These are phyloP conservation scores for Peromyscus aztecus DNA, from an alignment of 2,797 vertebrate species.

Conservation along the genomic window DNA sequence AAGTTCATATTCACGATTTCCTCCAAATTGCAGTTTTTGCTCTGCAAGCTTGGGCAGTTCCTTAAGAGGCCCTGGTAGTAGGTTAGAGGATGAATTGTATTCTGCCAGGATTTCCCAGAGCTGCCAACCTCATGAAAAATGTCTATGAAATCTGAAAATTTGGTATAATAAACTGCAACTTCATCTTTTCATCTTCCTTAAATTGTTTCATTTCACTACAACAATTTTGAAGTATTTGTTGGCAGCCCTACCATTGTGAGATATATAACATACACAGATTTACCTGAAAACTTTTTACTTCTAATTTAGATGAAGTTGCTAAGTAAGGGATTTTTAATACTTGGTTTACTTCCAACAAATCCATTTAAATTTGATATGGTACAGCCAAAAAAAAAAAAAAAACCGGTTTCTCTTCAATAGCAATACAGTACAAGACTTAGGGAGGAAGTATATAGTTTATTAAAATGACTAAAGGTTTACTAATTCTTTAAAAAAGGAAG, in stretches of 20 bases:
- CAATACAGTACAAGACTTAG: slow-evolving; percentile 19
- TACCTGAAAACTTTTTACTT: slow-evolving; percentile 62
- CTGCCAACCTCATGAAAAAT: not conserved
- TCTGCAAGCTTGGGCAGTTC: not conserved
- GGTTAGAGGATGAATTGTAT: not conserved
- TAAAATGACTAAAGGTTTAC: not conserved
- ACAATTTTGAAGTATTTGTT: slow-evolving; percentile 58
- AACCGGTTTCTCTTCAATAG: not conserved
- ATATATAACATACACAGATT: slow-evolving; percentile 64
- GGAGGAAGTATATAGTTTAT: not conserved
- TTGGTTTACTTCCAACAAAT: slow-evolving; percentile 71
- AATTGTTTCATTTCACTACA: slow-evolving; percentile 42
- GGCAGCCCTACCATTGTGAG: not conserved
- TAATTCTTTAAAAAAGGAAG: not conserved
- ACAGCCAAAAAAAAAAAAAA: not conserved
- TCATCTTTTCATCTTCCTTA: slow-evolving; percentile 29
- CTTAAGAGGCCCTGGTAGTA: not conserved
- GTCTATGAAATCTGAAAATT: slow-evolving; percentile 38
- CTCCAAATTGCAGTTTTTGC: not conserved
- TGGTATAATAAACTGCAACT: slow-evolving; percentile 17
- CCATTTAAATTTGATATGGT: slow-evolving; percentile 73
- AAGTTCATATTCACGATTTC: not conserved
- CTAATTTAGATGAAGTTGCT: slow-evolving; percentile 64
- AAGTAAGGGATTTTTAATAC: slow-evolving; percentile 66
- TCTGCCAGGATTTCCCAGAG: not conserved